phyloP scores from a whole-genome alignment of 2,888 invertebrate genomes.

The Eupithecia insigniata region DNA sequence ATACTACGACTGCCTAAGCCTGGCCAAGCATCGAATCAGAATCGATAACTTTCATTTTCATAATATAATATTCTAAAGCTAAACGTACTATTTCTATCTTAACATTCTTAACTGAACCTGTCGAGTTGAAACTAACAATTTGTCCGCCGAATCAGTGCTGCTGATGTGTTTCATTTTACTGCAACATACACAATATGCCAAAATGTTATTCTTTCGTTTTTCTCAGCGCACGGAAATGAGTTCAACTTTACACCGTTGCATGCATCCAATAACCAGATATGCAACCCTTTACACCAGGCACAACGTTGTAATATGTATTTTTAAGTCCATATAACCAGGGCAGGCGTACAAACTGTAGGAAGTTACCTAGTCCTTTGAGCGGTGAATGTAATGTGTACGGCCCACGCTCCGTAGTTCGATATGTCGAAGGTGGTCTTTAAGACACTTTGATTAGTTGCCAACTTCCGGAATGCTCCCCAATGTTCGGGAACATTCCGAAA shows the following conservation, averaged over 20 bases:
- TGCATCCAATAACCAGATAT: not conserved
- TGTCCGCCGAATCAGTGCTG: too few relatives aligned
- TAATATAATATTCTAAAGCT: too few relatives aligned
- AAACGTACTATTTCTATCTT: too few relatives aligned
- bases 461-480: slow-evolving; percentile 51
- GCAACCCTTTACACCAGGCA: not conserved
- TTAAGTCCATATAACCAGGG: not conserved
- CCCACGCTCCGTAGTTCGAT: slow-evolving; percentile 52
- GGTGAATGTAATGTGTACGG: slow-evolving; percentile 43
- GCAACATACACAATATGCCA: not conserved
- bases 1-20: slow-evolving; percentile 30
- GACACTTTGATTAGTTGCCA: slow-evolving; percentile 77
- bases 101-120: too few relatives aligned
- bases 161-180: not conserved
- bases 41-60: too few relatives aligned
- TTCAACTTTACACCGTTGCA: not conserved
- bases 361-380: slow-evolving; percentile 31
- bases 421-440: slow-evolving; percentile 70
- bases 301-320: too few relatives aligned
- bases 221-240: not conserved
- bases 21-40: not conserved
- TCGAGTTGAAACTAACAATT: too few relatives aligned
- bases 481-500: slow-evolving; percentile 36
- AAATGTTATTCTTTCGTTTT: not conserved
- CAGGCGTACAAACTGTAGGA: not conserved